Conservation (phyloP, 2,113 vertebrate genomes). For the Etheostoma spectabile region DNA sequence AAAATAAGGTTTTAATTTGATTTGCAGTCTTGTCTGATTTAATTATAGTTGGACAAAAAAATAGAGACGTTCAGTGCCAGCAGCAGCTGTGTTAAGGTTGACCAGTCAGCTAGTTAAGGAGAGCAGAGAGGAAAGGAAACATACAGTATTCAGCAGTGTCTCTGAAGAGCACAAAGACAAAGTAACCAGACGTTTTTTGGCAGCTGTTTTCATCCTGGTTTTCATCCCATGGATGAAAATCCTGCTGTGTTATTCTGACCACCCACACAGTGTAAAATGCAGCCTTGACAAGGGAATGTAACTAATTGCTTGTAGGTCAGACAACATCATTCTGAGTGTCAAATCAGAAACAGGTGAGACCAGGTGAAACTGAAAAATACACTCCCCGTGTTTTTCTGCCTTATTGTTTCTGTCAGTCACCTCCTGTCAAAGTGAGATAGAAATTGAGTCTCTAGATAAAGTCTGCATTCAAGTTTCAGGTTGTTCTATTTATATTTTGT, state of each 20-base stretch:
- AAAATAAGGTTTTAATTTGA: too few species aligned
- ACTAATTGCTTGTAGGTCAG: not conserved
- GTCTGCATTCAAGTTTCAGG: not conserved
- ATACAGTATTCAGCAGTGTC: too few species aligned
- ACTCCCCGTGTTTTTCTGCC: conserved; percentile 1
- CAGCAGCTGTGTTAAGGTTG: too few species aligned
- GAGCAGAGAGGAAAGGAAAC: too few species aligned
- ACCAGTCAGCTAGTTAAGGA: too few species aligned
- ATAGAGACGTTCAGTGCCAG: too few species aligned
- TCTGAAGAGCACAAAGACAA: too few species aligned
- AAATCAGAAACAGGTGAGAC: conserved; percentile 11
- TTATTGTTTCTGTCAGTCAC: conserved; percentile 20
- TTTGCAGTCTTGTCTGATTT: too few species aligned
- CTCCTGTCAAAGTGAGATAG: not conserved
- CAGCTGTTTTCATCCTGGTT: too few species aligned
- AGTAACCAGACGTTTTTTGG: too few species aligned
- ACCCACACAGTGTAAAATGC: not conserved
- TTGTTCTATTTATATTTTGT: not conserved
- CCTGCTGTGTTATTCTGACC: not conserved
- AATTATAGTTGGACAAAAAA: too few species aligned
- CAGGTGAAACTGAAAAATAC: conserved; percentile 11
- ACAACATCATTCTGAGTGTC: not conserved
- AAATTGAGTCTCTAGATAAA: not conserved
- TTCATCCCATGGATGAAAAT: not conserved
- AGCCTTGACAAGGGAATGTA: conserved; percentile 12